phyloP scores from a whole-genome alignment of 1,140 invertebrate genomes.

The Medauroidea extradentata region DNA sequence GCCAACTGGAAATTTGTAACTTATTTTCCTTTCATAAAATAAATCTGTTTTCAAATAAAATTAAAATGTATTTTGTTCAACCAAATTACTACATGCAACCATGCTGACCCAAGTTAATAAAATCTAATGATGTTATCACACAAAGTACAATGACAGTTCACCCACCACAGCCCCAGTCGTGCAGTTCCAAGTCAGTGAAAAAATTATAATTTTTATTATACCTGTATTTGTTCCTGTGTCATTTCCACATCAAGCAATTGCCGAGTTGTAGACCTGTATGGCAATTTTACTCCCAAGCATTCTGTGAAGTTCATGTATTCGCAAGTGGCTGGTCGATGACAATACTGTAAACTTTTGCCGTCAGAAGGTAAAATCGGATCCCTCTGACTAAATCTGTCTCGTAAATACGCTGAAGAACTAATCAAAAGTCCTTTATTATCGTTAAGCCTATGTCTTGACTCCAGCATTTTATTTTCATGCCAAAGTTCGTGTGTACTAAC shows the following conservation, averaged over 20 bases:
- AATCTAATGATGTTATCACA: not conserved
- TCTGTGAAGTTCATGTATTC: conserved; percentile 55
- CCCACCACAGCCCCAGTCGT: too few relatives aligned
- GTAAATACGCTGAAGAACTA: not conserved
- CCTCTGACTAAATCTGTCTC: not conserved
- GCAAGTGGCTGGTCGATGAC: conserved; percentile 59
- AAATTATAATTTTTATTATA: conserved; percentile 23
- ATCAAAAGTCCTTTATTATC: too few relatives aligned
- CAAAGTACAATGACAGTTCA: not conserved
- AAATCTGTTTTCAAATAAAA: too few relatives aligned
- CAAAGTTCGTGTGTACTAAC: too few relatives aligned
- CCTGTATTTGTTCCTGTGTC: conserved; percentile 59
- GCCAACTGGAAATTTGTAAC: too few relatives aligned
- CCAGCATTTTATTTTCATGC: too few relatives aligned
- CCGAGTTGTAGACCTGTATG: conserved; percentile 70
- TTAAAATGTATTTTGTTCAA: not conserved
- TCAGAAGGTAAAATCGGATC: conserved; percentile 7
- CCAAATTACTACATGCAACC: not conserved
- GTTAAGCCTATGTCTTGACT: too few relatives aligned
- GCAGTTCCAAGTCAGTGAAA: not conserved
- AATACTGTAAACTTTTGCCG: conserved; percentile 29
- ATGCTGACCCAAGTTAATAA: not conserved
- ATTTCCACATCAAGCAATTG: conserved; percentile 64
- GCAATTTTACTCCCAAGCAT: conserved; percentile 72
- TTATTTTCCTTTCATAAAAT: too few relatives aligned